These are phyloP conservation scores for Leptonema lineaticorne DNA, from an alignment of 1,140 invertebrate genomes.

Conservation along the genomic window DNA sequence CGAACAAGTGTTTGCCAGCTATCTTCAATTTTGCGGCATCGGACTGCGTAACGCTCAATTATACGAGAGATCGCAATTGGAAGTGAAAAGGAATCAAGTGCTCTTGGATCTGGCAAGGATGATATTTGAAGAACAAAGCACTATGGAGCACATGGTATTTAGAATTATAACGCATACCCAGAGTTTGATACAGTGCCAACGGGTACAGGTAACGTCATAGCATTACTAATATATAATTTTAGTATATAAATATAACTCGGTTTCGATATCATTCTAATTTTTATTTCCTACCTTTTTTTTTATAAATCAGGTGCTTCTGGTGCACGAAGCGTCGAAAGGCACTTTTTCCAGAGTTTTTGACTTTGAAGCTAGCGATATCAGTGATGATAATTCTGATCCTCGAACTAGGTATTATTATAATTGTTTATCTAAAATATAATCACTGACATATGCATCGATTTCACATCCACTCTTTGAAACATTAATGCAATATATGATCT, in stretches of 20 bases:
- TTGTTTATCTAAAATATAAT: too few species aligned
- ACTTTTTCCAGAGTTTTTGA: conserved; percentile 92
- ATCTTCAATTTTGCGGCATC: conserved; percentile 95
- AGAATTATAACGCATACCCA: conserved; percentile 93
- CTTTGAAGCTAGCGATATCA: conserved; percentile 78
- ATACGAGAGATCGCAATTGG: conserved; percentile 90
- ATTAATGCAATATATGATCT: not conserved
- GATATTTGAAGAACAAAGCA: conserved; percentile 97
- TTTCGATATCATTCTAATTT: too few species aligned
- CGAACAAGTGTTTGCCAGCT: conserved; percentile 89
- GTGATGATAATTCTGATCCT: conserved; percentile 72
- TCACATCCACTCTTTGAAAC: too few species aligned
- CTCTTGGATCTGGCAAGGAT: conserved; percentile 89
- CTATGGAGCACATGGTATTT: conserved; percentile 92
- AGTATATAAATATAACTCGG: not conserved
- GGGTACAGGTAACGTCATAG: conserved; percentile 72
- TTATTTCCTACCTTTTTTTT: conserved; percentile 17
- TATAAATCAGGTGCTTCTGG: conserved; percentile 70
- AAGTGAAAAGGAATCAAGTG: conserved; percentile 94
- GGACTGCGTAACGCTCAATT: conserved; percentile 91
- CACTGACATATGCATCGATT: conserved; percentile 28
- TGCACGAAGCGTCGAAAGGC: conserved; percentile 85
- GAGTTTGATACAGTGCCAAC: conserved; percentile 89
- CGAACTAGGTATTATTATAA: conserved; percentile 76
- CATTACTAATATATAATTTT: not conserved